Base-by-base conservation (phyloP, 2,888 invertebrate genomes). In the Torymus texanus region DNA sequence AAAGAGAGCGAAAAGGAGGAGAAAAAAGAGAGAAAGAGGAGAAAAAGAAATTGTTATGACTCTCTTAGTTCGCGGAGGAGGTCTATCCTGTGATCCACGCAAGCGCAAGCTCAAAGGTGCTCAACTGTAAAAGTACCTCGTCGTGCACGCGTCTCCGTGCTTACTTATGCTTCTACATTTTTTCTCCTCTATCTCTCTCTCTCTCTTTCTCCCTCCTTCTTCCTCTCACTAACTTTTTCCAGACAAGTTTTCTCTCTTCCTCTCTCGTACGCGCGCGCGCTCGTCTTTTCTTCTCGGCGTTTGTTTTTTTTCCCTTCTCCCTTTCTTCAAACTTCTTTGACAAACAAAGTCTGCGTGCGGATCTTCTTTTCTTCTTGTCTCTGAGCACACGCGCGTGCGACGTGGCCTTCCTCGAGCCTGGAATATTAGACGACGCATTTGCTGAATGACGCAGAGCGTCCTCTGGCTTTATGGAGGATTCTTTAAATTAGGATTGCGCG, bases 41-140 rank as follows among this genome's bases (percentile, higher is more conserved):
- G 76, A 78, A 76, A 82, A 76, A 58, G 65, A 77, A 79, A 78
- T 82, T 78, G 79, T 81, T 79, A 81, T 68, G 80, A 73, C 78
- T 81, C 75, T 82, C 78, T 78, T 77, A 68, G 58, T 21, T 51
- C 13, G 21, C 55, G 24, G 58, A 50, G 50, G 29, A 50, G 50
- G 29, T 61, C 61, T 55, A 59, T 72, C 78, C 72, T 78, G 66
- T 53, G 78, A 78, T 78, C 61, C 50, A 24, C 50, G 18, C 29
- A 29, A 29, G 29, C 56, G 21, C 50, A 18, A 72, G 78, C 55
- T 78, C 78, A 78, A 78, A 78, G 72, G 61, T 67, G 59, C 77
- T 77, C 66, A 66, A 78, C 78, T 72, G 72, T 72, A 78, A 78
- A 78, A 78, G 61, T 61, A 75, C 62, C 62, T 62, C 62, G 18